Evolutionary conservation across 2,113 vertebrate genomes (phyloP).

Genomic region (Oryzias celebensis): DNA sequence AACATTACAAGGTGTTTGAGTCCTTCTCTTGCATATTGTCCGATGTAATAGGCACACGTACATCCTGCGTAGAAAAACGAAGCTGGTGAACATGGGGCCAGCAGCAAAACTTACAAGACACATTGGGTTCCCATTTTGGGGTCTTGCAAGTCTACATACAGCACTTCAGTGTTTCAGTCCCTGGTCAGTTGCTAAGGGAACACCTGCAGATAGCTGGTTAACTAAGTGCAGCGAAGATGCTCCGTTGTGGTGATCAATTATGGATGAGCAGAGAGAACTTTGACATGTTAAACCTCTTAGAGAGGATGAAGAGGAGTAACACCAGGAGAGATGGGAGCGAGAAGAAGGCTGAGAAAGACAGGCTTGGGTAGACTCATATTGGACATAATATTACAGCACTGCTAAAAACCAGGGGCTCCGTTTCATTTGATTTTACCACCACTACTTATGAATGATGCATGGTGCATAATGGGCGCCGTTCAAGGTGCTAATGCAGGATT

Average conservation of each 20-base stretch:
- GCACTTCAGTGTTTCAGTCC: constrained; percentile 48
- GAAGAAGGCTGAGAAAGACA: constrained; percentile 36
- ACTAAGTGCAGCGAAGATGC: constrained; percentile 77
- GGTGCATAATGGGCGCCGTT: constrained; percentile 31
- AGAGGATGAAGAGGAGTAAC: constrained; percentile 60
- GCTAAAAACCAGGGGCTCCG: constrained; percentile 33
- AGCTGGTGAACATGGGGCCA: constrained; percentile 57
- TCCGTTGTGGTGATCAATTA: constrained; percentile 76
- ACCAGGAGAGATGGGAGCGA: constrained; percentile 43
- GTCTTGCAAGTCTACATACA: constrained; percentile 39
- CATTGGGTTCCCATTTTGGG: constrained; percentile 56
- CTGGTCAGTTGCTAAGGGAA: constrained; percentile 72
- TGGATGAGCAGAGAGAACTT: constrained; percentile 78
- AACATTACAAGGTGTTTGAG: constrained; percentile 50
- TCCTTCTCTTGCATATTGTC: constrained; percentile 45
- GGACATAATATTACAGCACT: constrained; percentile 43
- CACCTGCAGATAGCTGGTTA: constrained; percentile 77
- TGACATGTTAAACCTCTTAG: constrained; percentile 82
- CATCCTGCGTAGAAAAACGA: constrained; percentile 39
- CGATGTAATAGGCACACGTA: constrained; percentile 44
- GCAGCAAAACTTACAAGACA: constrained; percentile 60
- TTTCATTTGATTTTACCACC: constrained; percentile 21
- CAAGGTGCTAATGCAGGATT: constrained; percentile 33
- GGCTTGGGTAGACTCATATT: constrained; percentile 20
- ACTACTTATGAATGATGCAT: constrained; percentile 19